Conservation (phyloP, 2,888 invertebrate species). For the Drosophila antonietae region DNA sequence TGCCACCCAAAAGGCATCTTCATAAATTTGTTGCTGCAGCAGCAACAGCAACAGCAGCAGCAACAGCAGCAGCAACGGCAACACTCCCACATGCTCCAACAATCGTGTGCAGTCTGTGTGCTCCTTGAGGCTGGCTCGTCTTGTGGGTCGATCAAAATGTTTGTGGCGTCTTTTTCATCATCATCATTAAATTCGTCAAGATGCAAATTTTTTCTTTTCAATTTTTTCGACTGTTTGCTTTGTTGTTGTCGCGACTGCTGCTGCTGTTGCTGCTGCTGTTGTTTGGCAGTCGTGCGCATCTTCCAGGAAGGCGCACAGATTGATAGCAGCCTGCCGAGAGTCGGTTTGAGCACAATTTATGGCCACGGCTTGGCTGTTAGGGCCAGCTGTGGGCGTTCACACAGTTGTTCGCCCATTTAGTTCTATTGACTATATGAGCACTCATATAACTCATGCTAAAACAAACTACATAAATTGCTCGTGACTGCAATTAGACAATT, state of each 20-base stretch:
- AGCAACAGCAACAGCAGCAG: slow-evolving; percentile 23
- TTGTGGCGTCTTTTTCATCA: slow-evolving; percentile 80
- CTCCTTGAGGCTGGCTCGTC: slow-evolving; percentile 71
- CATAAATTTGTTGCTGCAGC: slow-evolving; percentile 69
- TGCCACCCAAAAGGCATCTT: slow-evolving; percentile 81
- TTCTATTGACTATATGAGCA: slow-evolving; percentile 8
- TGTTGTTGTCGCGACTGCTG: slow-evolving; percentile 41
- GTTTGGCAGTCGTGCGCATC: slow-evolving; percentile 74
- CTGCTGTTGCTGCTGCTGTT: slow-evolving; percentile 45
- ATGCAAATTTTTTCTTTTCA: slow-evolving; percentile 68
- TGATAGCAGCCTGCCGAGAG: slow-evolving; percentile 49
- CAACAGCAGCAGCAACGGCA: slow-evolving; percentile 44
- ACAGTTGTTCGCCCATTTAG: slow-evolving; percentile 40
- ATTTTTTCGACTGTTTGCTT: slow-evolving; percentile 39
- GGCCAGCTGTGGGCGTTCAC: slow-evolving; percentile 62
- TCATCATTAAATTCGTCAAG: slow-evolving; percentile 82
- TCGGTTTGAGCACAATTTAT: slow-evolving; percentile 55
- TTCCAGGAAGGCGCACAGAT: slow-evolving; percentile 63
- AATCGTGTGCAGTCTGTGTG: slow-evolving; percentile 72
- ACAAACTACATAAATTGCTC: slow-evolving; percentile 78
- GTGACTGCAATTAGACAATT: slow-evolving; percentile 81
- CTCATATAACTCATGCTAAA: slow-evolving; percentile 67
- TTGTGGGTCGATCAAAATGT: slow-evolving; percentile 77
- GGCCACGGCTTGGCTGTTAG: slow-evolving; percentile 45
- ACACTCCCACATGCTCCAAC: slow-evolving; percentile 75